These are phyloP conservation scores for Anthoptus insignis DNA, from an alignment of 2,888 invertebrate species.

Conservation along the genomic window DNA sequence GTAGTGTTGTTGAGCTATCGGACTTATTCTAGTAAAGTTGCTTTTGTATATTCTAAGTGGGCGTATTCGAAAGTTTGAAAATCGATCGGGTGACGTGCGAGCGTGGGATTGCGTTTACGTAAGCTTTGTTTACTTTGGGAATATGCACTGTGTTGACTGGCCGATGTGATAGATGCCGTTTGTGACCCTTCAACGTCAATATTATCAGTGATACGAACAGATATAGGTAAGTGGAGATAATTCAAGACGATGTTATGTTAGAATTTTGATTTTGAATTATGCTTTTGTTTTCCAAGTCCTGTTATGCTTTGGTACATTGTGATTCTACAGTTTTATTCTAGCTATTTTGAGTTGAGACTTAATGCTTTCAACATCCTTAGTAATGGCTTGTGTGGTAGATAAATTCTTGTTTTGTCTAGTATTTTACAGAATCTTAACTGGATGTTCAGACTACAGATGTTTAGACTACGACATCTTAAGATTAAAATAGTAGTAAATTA, in stretches of 20 bases:
- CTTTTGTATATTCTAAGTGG: conserved; percentile 77
- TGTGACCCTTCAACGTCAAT: conserved; percentile 50
- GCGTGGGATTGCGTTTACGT: conserved; percentile 86
- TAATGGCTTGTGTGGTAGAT: conserved; percentile 1
- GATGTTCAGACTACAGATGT: too few relatives aligned
- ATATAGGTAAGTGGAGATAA: conserved; percentile 49
- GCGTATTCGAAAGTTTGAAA: conserved; percentile 86
- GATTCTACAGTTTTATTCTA: background rate
- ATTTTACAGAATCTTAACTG: background rate
- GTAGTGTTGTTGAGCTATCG: conserved; percentile 67
- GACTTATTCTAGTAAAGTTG: conserved; percentile 66
- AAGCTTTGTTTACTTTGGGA: conserved; percentile 86
- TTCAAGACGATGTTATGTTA: background rate
- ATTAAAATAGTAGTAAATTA: too few relatives aligned
- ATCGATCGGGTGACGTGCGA: conserved; percentile 85
- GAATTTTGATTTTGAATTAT: background rate
- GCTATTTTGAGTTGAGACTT: background rate
- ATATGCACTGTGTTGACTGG: conserved; percentile 78
- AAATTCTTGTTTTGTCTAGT: background rate
- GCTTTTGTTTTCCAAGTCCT: background rate
- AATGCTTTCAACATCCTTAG: background rate
- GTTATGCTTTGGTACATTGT: background rate
- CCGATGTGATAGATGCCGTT: conserved; percentile 59
- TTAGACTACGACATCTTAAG: too few relatives aligned
- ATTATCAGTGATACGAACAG: conserved; percentile 45